Base-by-base conservation (phyloP, 2,888 invertebrate species). In the Agrenia bidenticulata region DNA sequence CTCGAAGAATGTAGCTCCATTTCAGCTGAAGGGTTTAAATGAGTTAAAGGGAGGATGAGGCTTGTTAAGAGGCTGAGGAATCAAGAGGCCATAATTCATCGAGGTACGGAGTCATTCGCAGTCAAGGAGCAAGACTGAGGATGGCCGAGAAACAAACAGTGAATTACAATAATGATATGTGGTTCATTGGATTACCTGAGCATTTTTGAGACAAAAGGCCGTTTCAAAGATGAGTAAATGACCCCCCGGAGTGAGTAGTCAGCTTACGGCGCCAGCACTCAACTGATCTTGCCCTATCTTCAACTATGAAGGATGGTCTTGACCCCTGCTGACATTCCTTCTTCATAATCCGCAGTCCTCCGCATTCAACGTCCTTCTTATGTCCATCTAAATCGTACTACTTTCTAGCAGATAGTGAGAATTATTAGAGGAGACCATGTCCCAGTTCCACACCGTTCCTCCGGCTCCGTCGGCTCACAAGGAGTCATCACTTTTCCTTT, bases 131-230 rank as follows among this genome's bases (percentile, higher is more conserved):
- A 23, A 53, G n/a, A 24, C 24, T 53, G 45, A 51, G 51, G 45
- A 5, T 45, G 45, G 5, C n/a, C 66, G 70, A 72, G 73, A 73
- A 74, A 75, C 72, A 73, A 75, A 75, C 69, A 51, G 23, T 51
- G 73, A 75, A 75, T 75, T 74, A 75, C 75, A 74, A 75, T 75
- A 75, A 75, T 74, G 73, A 75, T 74, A 75, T 74, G 75, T 74
- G 73, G 71, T 69, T 75, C 73, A 74, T 73, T 71, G 71, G 67
- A 73, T 73, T 75, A 75, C 73, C 73, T 75, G 75, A 68, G 66
- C 66, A 75, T 70, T 73, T 74, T 75, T 73, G 72, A 74, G 72
- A 74, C 74, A 72, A 74, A 74, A 74, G 74, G 72, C 70, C 70
- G 69, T 73, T 73, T 74, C 71, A n/a, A 66, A 72, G 72, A 74